Conservation (phyloP, 2,888 invertebrate species). For the Psococerastis gibbosa region DNA sequence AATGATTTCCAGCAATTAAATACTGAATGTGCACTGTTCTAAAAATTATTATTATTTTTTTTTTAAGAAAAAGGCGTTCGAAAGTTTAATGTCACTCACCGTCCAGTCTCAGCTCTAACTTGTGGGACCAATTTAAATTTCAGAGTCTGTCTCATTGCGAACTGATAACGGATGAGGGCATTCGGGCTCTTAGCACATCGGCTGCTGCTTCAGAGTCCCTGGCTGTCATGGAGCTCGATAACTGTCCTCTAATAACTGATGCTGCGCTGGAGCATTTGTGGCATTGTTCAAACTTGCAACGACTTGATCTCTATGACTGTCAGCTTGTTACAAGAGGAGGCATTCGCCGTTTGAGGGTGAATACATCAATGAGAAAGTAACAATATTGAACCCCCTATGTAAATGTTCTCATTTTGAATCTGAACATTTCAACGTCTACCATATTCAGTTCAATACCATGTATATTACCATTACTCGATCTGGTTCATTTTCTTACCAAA, state of each 20-base stretch:
- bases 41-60: slow-evolving; percentile 15
- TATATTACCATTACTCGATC: no score
- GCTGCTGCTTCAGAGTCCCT: slow-evolving; percentile 88
- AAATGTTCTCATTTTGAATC: slow-evolving; percentile 11
- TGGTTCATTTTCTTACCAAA: slow-evolving; percentile 1
- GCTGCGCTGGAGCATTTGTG: slow-evolving; percentile 80
- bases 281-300: slow-evolving; percentile 85
- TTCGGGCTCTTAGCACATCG: slow-evolving; percentile 79
- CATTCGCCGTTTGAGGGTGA: slow-evolving; percentile 68
- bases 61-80: no score
- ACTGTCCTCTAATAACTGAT: slow-evolving; percentile 96
- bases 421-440: no score
- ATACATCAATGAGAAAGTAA: slow-evolving; percentile 11
- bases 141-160: slow-evolving; percentile 98
- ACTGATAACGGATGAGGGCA: slow-evolving; percentile 94
- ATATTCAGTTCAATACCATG: no score
- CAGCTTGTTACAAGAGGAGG: slow-evolving; percentile 95
- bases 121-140: no score
- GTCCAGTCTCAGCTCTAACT: no score
- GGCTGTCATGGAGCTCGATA: slow-evolving; percentile 90
- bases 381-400: slow-evolving; percentile 10
- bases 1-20: no score
- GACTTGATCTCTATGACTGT: slow-evolving; percentile 97
- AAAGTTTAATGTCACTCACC: no score
- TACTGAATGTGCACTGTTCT: slow-evolving; percentile 1